These are phyloP conservation scores for Erethizon dorsatum DNA, from an alignment of 2,797 vertebrate species.

Conservation along the genomic window DNA sequence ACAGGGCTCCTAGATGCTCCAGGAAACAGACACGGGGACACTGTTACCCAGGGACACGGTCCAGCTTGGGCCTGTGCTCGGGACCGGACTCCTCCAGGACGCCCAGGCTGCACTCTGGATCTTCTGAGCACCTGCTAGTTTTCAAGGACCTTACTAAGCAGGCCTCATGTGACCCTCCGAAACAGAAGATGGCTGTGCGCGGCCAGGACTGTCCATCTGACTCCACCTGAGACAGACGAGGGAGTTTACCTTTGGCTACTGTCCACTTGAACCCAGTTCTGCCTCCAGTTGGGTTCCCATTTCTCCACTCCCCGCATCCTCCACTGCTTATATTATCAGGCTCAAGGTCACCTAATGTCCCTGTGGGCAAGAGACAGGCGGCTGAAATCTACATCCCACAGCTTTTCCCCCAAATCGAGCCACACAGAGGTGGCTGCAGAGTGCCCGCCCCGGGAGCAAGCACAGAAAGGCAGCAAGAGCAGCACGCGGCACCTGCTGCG, in stretches of 20 bases:
- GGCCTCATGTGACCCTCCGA: not conserved
- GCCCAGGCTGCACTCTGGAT: not conserved
- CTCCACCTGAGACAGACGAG: not conserved
- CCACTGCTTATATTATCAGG: not conserved
- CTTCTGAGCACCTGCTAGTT: not conserved
- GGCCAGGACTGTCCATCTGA: not conserved
- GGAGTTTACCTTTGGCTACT: not conserved
- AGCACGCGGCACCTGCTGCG: not conserved
- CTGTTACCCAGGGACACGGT: not conserved
- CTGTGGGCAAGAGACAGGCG: not conserved
- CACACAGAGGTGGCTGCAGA: not conserved
- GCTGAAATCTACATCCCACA: not conserved
- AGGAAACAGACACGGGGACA: not conserved
- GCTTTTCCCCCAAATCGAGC: not conserved
- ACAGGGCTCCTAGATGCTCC: not conserved
- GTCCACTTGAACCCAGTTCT: not conserved
- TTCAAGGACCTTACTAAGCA: constrained; percentile 61
- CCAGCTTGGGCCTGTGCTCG: not conserved
- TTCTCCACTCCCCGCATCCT: not conserved
- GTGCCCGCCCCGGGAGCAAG: not conserved
- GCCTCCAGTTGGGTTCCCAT: not conserved
- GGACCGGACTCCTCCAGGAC: not conserved
- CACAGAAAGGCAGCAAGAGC: too few relatives aligned
- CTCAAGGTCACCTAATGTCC: not conserved
- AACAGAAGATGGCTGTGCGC: not conserved